Percentiles rank a stretch among this genome's conserved stretches.
phyloP scores from a whole-genome alignment of 2,113 vertebrate species.

The Paralichthys olivaceus region DNA sequence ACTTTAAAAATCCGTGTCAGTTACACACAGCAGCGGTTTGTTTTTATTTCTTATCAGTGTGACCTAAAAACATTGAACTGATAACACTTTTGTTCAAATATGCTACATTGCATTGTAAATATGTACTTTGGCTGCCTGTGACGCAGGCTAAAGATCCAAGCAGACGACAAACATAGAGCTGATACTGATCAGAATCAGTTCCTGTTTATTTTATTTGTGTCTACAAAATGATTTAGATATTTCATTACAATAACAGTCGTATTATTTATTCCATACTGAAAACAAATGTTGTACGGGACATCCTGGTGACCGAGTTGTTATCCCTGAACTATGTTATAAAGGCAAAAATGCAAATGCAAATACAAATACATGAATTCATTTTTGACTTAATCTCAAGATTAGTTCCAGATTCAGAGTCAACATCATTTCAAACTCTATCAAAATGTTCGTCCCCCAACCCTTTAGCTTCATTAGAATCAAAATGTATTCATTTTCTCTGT shows the following conservation, averaged over 20 bases:
- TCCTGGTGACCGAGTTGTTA: too few species aligned
- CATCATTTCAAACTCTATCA: too few species aligned
- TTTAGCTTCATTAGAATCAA: not conserved
- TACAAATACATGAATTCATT: too few species aligned
- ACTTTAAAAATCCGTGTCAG: constrained; percentile 50
- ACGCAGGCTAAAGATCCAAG: not conserved
- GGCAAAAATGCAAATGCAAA: too few species aligned
- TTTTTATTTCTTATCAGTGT: constrained; percentile 20
- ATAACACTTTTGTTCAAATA: constrained; percentile 20
- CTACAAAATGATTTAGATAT: not conserved
- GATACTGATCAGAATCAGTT: not conserved
- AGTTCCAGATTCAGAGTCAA: too few species aligned
- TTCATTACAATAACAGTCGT: not conserved
- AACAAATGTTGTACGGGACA: too few species aligned
- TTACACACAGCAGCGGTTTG: constrained; percentile 12
- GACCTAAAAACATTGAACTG: constrained; percentile 13
- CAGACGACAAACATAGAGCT: not conserved
- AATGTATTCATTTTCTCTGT: not conserved
- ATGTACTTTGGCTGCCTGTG: not conserved
- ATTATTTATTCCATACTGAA: too few species aligned
- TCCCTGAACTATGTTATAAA: too few species aligned
- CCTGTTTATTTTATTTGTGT: not conserved
- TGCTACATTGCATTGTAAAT: not conserved
- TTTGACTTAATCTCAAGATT: too few species aligned
- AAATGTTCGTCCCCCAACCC: too few species aligned